Evolutionary conservation across 2,888 invertebrate genomes (phyloP).

Genomic region (Diadromus collaris): DNA sequence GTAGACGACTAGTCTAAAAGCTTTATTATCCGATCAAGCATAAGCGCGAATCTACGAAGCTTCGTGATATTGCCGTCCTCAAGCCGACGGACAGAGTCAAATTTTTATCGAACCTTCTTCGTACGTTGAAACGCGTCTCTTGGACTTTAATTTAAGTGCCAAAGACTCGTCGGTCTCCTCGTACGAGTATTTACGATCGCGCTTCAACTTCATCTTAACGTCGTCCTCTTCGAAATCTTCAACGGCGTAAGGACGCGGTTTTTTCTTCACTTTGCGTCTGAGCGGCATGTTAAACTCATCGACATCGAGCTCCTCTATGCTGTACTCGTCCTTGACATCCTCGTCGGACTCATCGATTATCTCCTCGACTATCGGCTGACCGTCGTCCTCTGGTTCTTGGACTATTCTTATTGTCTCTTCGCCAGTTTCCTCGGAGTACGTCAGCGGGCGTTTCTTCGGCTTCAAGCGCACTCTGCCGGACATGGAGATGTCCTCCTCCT

Average conservation of each 20-base stretch:
- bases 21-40: slow-evolving; percentile 54
- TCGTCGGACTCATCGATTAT: slow-evolving; percentile 85
- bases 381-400: slow-evolving; percentile 85
- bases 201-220: slow-evolving; percentile 78
- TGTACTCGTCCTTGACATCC: slow-evolving; percentile 82
- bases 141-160: slow-evolving; percentile 87
- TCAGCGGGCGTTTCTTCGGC: slow-evolving; percentile 85
- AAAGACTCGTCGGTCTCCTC: slow-evolving; percentile 84
- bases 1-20: slow-evolving; percentile 49
- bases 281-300: slow-evolving; percentile 78
- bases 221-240: slow-evolving; percentile 82
- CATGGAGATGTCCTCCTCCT: slow-evolving; percentile 94
- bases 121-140: slow-evolving; percentile 85
- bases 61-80: slow-evolving; percentile 57
- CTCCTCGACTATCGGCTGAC: slow-evolving; percentile 83
- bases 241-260: slow-evolving; percentile 79
- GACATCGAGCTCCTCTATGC: slow-evolving; percentile 75
- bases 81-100: slow-evolving; percentile 38
- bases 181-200: slow-evolving; percentile 80
- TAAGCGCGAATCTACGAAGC: slow-evolving; percentile 60
- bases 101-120: slow-evolving; percentile 83
- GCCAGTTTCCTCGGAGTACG: slow-evolving; percentile 89
- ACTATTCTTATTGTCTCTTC: slow-evolving; percentile 88
- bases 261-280: slow-evolving; percentile 72
- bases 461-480: slow-evolving; percentile 91